These are phyloP conservation scores for Penaeus japonicus DNA, from an alignment of 1,140 invertebrate genomes.

Conservation along the genomic window DNA sequence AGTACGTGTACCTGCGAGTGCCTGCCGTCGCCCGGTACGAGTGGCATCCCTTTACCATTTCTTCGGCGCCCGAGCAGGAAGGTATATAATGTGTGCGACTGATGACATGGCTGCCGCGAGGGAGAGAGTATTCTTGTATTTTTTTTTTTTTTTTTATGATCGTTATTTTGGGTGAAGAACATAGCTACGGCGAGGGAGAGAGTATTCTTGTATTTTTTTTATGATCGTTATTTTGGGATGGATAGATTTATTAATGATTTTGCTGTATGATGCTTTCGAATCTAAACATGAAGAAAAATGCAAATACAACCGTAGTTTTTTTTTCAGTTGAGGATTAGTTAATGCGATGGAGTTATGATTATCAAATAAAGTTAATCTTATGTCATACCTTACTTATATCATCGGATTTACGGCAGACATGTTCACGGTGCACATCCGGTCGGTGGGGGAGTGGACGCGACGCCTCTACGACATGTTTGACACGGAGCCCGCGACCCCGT, in stretches of 20 bases:
- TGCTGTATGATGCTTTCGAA: no score
- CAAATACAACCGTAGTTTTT: no score
- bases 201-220: no score
- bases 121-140: not conserved
- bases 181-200: no score
- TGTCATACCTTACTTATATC: slow-evolving; percentile 19
- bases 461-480: slow-evolving; percentile 47
- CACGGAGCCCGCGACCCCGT: not conserved
- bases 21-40: slow-evolving; percentile 91
- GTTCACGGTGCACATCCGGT: slow-evolving; percentile 92
- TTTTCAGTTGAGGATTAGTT: no score
- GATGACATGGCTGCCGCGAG: not conserved
- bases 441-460: slow-evolving; percentile 68
- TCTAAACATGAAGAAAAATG: no score
- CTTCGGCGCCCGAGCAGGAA: slow-evolving; percentile 92
- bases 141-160: not conserved
- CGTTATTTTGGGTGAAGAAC: not conserved
- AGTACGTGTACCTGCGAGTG: slow-evolving; percentile 94
- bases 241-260: no score
- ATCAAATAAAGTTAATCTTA: no score
- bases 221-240: no score
- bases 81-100: slow-evolving; percentile 68
- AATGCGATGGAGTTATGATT: no score
- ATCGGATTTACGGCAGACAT: slow-evolving; percentile 71
- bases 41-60: slow-evolving; percentile 98